Conservation (phyloP, 2,888 invertebrate species). For the Harpagoxenus sublaevis region DNA sequence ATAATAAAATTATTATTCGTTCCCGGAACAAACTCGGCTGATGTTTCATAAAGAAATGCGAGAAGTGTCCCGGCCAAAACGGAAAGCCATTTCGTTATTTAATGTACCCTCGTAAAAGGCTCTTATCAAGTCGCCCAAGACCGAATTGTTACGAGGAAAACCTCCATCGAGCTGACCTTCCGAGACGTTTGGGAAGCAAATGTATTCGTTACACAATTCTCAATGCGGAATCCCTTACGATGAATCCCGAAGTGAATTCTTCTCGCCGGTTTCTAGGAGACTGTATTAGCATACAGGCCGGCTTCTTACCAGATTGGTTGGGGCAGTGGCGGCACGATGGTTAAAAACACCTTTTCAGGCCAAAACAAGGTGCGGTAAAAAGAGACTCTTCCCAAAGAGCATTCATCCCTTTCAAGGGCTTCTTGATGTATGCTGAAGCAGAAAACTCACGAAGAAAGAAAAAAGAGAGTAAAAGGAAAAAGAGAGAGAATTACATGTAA, state of each 20-base stretch:
- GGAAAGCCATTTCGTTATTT: background rate
- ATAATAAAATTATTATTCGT: background rate
- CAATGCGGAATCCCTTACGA: background rate
- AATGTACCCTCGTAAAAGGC: background rate
- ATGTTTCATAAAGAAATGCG: background rate
- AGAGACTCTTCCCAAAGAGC: background rate
- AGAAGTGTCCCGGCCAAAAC: background rate
- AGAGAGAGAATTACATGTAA: constrained; percentile 3
- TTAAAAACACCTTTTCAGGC: constrained; percentile 45
- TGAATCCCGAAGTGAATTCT: constrained; percentile 56
- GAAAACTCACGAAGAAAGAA: background rate
- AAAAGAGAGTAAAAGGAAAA: background rate
- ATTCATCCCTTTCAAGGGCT: constrained; percentile 24
- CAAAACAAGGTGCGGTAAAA: constrained; percentile 13
- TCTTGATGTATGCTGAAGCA: constrained; percentile 1
- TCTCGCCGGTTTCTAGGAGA: constrained; percentile 35
- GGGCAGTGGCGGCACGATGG: constrained; percentile 14
- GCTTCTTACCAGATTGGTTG: constrained; percentile 52
- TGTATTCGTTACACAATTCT: constrained; percentile 28
- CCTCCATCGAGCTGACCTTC: background rate
- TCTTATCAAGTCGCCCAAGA: background rate
- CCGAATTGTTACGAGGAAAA: constrained; percentile 13
- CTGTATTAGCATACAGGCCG: constrained; percentile 58
- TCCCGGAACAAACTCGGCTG: background rate
- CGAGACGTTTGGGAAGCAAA: background rate